Evolutionary conservation across 2,888 invertebrate genomes (phyloP), one percentile per base, ranked within the genome.

Genomic region (Acrocyrtus sp.): DNA sequence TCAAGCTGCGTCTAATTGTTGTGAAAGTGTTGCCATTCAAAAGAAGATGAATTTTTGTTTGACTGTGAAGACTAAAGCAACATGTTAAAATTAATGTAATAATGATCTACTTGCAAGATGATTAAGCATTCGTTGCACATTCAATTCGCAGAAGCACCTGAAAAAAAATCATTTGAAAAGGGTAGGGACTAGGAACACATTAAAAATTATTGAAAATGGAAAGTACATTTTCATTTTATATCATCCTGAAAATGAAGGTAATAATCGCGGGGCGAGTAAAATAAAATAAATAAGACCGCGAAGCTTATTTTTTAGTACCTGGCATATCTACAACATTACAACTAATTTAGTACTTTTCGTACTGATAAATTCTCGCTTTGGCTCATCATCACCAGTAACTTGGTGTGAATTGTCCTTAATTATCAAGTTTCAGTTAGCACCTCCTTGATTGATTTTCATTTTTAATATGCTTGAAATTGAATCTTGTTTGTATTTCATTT

Each of bases 1-100:
- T n/a, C 47, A 51, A 26, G 39, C 51, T 51, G 58, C 51, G 58
- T 58, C 51, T 43, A 67, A 67, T 67, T 58, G 51, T 39, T 26
- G 66, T 58, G 67, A 67, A 67, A 67, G 67, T 67, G 67, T 56
- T 67, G 50, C 51, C 58, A 67, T 67, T 58, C 27, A 29, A 19
- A 41, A 24, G 60, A 58, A n/a, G n/a, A 27, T n/a, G n/a, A 27
- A 45, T 53, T 29, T 29, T 53, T 45, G 21, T n/a, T n/a, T n/a
- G n/a, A n/a, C n/a, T n/a, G n/a, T n/a, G n/a, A n/a, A n/a, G n/a
- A 47, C 50, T 29, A 50, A 50, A 21, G 61, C 26, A 8, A 12
- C 45, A 48, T 61, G 10, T 29, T 34, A 56, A 17, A 56, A 57
- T 26, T 53, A n/a, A n/a, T n/a, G n/a, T n/a, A n/a, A 10, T 39